Conservation (phyloP, 2,888 invertebrate genomes). For the Tipula vernalis region DNA sequence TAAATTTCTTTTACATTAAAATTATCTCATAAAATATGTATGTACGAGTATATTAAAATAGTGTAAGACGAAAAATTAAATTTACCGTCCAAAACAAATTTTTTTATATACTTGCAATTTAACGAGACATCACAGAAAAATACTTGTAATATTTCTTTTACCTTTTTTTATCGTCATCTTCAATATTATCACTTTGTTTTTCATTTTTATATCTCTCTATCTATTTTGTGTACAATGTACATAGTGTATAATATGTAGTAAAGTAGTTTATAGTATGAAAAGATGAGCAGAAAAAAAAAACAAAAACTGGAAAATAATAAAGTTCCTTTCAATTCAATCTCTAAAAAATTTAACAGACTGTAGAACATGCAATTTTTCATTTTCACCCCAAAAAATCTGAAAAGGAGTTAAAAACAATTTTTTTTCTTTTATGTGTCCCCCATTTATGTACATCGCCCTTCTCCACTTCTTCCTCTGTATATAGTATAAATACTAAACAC, state of each 20-base stretch:
- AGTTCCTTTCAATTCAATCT: background rate
- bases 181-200: background rate
- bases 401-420: background rate
- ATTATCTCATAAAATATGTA: background rate
- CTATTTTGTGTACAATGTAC: background rate
- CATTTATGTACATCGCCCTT: background rate
- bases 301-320: background rate
- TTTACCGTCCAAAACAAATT: background rate
- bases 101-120: background rate
- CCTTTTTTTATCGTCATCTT: background rate
- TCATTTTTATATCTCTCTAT: background rate
- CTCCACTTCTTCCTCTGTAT: too few relatives aligned
- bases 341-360: slow-evolving; percentile 4
- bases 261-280: background rate
- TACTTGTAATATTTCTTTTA: background rate
- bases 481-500: background rate
- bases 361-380: slow-evolving; percentile 4
- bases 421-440: background rate
- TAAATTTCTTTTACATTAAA: background rate
- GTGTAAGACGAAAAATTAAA: background rate
- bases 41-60: background rate
- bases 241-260: background rate
- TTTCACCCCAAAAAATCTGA: slow-evolving; percentile 4
- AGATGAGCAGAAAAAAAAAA: background rate
- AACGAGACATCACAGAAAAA: background rate